Conservation (phyloP, 2,113 vertebrate genomes). For the Trogon melanurus region DNA sequence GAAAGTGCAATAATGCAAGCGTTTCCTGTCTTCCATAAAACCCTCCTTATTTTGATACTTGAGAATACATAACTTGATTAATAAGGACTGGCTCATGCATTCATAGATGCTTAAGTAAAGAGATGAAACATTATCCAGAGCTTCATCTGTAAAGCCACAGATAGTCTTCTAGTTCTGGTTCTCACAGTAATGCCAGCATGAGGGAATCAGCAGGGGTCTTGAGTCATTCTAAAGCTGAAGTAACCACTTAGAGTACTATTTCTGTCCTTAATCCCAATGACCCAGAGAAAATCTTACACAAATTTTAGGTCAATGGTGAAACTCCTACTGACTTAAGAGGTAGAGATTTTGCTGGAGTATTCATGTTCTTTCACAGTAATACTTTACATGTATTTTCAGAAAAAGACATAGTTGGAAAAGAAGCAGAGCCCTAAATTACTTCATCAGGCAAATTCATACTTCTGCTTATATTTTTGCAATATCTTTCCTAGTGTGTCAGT, state of each 20-base stretch:
- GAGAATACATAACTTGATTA: background rate
- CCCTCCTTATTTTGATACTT: background rate
- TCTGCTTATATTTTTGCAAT: background rate
- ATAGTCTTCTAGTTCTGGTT: background rate
- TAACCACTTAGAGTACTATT: background rate
- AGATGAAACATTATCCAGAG: background rate
- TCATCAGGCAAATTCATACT: background rate
- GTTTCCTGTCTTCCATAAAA: background rate
- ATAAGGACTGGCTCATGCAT: background rate
- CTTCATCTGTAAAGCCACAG: conserved; percentile 25
- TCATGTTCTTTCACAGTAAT: background rate
- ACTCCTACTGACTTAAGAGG: background rate
- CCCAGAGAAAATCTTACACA: conserved; percentile 6
- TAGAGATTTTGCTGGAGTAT: background rate
- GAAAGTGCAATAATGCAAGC: background rate
- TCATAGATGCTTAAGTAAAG: conserved; percentile 1
- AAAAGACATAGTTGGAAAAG: background rate
- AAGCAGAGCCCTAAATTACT: background rate
- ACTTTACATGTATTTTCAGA: background rate
- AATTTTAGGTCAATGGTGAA: background rate
- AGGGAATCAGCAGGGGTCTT: conserved; percentile 31
- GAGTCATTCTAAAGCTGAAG: conserved; percentile 25
- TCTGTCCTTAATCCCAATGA: background rate
- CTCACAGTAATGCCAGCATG: conserved; percentile 23
- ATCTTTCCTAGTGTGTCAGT: background rate